Evolutionary conservation across 2,888 invertebrate species (phyloP).

Genomic region (Drosophila paracracens): DNA sequence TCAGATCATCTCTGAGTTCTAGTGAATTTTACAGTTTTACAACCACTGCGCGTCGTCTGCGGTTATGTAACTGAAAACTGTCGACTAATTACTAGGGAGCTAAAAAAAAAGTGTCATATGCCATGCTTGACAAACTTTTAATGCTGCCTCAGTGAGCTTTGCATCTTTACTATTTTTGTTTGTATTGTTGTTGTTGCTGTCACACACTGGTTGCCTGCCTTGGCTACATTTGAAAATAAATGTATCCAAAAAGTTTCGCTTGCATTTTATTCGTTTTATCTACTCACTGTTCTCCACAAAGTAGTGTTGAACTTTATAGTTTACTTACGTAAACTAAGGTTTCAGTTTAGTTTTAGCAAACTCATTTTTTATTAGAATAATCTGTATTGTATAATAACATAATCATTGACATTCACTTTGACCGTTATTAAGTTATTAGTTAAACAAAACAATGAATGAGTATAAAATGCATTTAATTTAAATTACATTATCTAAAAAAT

Average conservation of each 20-base stretch:
- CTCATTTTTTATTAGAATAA: neutral
- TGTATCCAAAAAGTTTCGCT: constrained; percentile 71
- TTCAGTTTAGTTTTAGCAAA: neutral
- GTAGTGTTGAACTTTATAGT: neutral
- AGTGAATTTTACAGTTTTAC: constrained; percentile 32
- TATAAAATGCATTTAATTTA: neutral
- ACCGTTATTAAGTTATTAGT: neutral
- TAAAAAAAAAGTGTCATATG: constrained; percentile 27
- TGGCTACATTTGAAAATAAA: constrained; percentile 72
- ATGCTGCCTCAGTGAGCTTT: constrained; percentile 30
- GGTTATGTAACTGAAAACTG: constrained; percentile 34
- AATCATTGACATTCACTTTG: neutral
- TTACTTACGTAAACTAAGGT: neutral
- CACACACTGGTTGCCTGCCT: constrained; percentile 30
- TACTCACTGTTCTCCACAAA: constrained; percentile 17
- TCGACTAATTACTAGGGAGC: constrained; percentile 41
- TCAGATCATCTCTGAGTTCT: neutral
- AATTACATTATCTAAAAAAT: neutral
- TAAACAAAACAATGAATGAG: neutral
- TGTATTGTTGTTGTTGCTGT: constrained; percentile 13
- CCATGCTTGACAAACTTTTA: constrained; percentile 39
- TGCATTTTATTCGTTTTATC: constrained; percentile 68
- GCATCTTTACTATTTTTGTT: constrained; percentile 5
- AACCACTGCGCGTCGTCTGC: constrained; percentile 16
- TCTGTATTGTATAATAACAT: neutral